Base-by-base conservation (phyloP, 2,888 invertebrate species). In the Mimumesa dahlbomi region DNA sequence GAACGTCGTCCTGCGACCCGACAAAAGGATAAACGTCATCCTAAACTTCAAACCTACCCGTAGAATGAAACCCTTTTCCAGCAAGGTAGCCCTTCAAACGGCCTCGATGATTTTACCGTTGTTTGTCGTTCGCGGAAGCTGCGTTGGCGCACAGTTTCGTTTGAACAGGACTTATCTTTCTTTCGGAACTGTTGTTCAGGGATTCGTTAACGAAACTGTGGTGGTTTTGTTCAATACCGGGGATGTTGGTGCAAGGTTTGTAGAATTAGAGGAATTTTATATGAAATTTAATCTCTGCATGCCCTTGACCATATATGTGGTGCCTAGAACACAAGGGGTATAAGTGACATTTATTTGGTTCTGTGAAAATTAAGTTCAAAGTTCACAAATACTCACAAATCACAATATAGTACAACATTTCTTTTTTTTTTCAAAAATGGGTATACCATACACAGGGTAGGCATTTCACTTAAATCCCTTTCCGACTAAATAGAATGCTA, bases 161-260 rank as follows among this genome's bases (percentile, higher is more conserved):
- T 85, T 93, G 18, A 91, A 91, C 76, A 89, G 90, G 25, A 84
- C 85, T n/a, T 84, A 89, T 16, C 83, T 93, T 36, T 88, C 91
- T 7, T 93, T 93, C 75, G 91, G 91, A n/a, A 90, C 90, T 31
- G 90, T 92, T 0, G 90, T 91, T 5, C 87, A 90, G 68, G 90
- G 91, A 14, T 91, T 90, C 63, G 83, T 82, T 16, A 87, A 85
- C 38, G 87, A 89, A 6, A 82, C 90, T 25, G 90, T 89, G 74
- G 82, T 92, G 19, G 82, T 90, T 29, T 86, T 93, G 77, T 85
- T 85, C 48, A 93, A 93, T 84, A 89, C 87, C 5, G 93, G 93
- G 2, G 92, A 92, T 77, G 87, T 92, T 61, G 91, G 91, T 49
- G 90, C 91, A 16, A 91, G 86, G 92, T 92, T 53, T 19, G n/a